Base-by-base conservation (phyloP, 2,113 vertebrate species). In the Labrus mixtus region DNA sequence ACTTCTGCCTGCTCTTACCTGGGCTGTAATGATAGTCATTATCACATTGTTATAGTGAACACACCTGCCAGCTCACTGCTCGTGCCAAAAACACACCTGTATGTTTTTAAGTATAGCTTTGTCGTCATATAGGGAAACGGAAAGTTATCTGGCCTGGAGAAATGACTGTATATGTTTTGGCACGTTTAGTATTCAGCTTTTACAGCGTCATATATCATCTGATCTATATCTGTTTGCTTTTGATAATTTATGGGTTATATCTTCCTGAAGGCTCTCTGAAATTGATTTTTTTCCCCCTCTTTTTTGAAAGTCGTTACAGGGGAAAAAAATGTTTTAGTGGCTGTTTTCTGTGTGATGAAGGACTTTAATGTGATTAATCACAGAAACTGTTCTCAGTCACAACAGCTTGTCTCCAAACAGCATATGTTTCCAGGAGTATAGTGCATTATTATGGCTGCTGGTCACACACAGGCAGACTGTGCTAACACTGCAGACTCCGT, bases 31-130 rank as follows among this genome's bases (percentile, higher is more conserved):
- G 66, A 92, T 79, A 91, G 86, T 90, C 23, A 90, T 93, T 88
- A 91, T 79, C 77, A 79, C 80, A 36, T 74, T 84, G 71, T 85
- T 84, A 87, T 85, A 51, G 70, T 76, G 81, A 89, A 84, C 86
- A 91, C 89, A 91, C 89, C 85, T 89, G 88, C 68, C 66, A 72
- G 63, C 73, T 73, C 2, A 1, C 77, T 53, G 59, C 82, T 73
- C 7, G 1, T 79, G 86, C 83, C 87, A 90, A 79, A 89, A 79
- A 79, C 90, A 90, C 90, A 92, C 91, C 92, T 92, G 91, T 66
- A 68, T 81, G 48, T 63, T 83, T 20, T 61, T 91, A 90, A 91
- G 78, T 89, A 82, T 73, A 88, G 66, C 76, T 67, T 22, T 85
- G 73, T 20, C 10, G 3, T 56, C 65, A 50, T 76, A 63, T 8